Conservation (phyloP, 2,113 vertebrate genomes). For the Phoenicopterus ruber region DNA sequence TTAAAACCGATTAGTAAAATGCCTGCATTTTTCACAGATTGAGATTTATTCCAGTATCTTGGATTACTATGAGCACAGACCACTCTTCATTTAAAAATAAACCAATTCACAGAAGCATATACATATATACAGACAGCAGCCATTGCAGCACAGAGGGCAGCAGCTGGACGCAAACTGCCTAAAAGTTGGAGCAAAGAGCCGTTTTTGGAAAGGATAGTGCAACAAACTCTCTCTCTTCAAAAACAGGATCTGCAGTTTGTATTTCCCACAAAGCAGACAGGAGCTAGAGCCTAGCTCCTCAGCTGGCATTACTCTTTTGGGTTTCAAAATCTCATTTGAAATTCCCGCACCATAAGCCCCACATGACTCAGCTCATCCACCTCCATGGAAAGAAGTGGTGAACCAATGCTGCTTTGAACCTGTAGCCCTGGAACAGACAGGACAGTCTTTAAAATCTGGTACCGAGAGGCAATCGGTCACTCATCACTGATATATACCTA, state of each 20-base stretch:
- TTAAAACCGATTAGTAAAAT: conserved; percentile 44
- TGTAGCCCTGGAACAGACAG: background rate
- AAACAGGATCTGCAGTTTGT: background rate
- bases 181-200: background rate
- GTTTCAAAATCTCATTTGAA: background rate
- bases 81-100: background rate
- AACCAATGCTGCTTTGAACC: background rate
- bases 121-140: background rate
- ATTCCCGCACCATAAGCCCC: background rate
- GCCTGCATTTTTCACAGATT: conserved; percentile 59
- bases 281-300: background rate
- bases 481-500: background rate
- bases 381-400: conserved; percentile 1
- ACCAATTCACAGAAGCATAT: conserved; percentile 19
- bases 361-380: conserved; percentile 9
- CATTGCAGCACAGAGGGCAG: conserved; percentile 7
- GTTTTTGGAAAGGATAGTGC: background rate
- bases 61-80: background rate
- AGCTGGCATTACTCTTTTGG: background rate
- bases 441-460: background rate
- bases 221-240: background rate
- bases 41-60: conserved; percentile 10
- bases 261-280: background rate
- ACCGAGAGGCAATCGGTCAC: background rate
- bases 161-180: conserved; percentile 25